A percentile compares a stretch with the other conserved stretches of the same genome.
phyloP scores from a whole-genome alignment of 2,797 vertebrate species.

The Acanthurus lineatus region DNA sequence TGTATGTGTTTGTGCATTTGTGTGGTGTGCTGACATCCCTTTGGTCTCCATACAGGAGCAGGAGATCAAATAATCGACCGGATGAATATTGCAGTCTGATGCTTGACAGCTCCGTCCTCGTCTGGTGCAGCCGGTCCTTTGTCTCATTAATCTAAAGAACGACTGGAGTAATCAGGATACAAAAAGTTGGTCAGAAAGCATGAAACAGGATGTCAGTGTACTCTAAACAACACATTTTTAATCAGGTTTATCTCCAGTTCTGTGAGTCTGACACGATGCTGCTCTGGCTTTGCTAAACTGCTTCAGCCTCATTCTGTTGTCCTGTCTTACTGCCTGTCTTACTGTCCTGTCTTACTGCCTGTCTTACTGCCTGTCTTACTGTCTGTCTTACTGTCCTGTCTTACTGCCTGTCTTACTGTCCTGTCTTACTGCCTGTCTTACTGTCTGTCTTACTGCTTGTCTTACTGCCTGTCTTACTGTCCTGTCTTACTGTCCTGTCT shows the following conservation, averaged over 20 bases:
- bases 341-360: no score
- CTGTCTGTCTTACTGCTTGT: no score
- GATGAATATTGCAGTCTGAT: slow-evolving; percentile 40
- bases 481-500: no score
- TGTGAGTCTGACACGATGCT: no score
- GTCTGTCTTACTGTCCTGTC: no score
- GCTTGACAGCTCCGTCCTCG: slow-evolving; percentile 29
- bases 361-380: no score
- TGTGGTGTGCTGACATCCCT: neutral
- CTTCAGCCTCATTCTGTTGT: neutral
- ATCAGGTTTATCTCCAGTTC: no score
- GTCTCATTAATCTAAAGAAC: slow-evolving; percentile 53
- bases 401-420: no score
- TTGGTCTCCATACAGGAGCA: slow-evolving; percentile 13
- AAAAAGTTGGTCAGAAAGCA: slow-evolving; percentile 26
- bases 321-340: neutral
- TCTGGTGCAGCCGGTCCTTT: slow-evolving; percentile 37
- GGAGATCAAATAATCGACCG: slow-evolving; percentile 20
- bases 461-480: no score
- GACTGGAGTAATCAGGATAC: slow-evolving; percentile 18
- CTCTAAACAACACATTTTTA: no score
- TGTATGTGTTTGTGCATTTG: neutral
- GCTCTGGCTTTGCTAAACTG: no score
- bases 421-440: no score
- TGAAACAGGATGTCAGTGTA: neutral